Evolutionary conservation across 2,888 invertebrate species (phyloP), one percentile per base, ranked within the genome.

Genomic region (Spilosoma lubricipeda): DNA sequence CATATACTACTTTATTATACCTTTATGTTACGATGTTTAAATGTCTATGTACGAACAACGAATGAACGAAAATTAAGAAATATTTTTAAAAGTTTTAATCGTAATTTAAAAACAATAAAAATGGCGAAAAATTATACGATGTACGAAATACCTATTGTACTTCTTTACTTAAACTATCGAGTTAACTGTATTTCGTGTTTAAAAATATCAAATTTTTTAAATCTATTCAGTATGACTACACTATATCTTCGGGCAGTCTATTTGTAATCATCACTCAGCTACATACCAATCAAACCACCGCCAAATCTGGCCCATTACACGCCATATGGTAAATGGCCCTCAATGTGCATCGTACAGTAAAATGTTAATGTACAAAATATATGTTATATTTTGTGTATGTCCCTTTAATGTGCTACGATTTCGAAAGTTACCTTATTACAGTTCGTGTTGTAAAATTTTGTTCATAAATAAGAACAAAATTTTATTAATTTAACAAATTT

Each of bases 291-390:
- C 63, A 64, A 67, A 73, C 75, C 72, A 73, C 72, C 74, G 70
- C 67, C 73, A 76, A 76, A 77, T 71, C 77, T 80, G 85, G 81
- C 78, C 80, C 78, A 80, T 67, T 80, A 75, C 76, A 77, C 85
- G 78, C 92, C 93, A 93, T 92, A 92, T 93, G 93, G 92, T 89
- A 89, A 83, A 77, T 86, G 87, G 89, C 88, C 90, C 88, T 90
- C 87, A 80, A 71, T 82, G 77, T 82, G 84, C 82, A 79, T 83
- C 82, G 85, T 77, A 73, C 77, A 39, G 11, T 39, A 39, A 39
- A 39, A 39, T 70, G 63, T 67, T 64, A 74, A 56, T 68, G 30
- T 52, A 59, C 36, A 42, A 18, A 27, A 70, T 59, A n/a, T 64
- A 13, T 4, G 20, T 48, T 7, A 45, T 39, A 39, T 39, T 11